phyloP scores from a whole-genome alignment of 2,888 invertebrate genomes.

The Drosophila sordidapex region DNA sequence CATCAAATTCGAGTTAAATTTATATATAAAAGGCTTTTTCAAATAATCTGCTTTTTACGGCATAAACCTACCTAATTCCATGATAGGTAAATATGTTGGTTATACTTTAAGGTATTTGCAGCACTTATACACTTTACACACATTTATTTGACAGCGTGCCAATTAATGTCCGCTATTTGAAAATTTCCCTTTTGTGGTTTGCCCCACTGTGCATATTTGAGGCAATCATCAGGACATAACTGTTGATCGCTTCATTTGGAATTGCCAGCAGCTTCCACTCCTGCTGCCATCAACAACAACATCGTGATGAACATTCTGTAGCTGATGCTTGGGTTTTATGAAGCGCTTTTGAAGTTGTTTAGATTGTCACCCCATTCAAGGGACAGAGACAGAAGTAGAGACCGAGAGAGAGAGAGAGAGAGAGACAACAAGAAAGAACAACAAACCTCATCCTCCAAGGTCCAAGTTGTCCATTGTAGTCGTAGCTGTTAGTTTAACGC shows the following conservation, averaged over 20 bases:
- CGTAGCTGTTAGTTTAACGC: conserved; percentile 78
- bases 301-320: conserved; percentile 30
- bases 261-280: conserved; percentile 34
- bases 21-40: not conserved
- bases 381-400: not conserved
- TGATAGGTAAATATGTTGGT: not conserved
- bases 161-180: not conserved
- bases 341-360: conserved; percentile 57
- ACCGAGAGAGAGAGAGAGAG: not conserved
- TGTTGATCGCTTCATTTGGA: conserved; percentile 59
- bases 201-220: conserved; percentile 28
- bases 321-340: conserved; percentile 58
- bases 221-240: conserved; percentile 30
- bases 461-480: conserved; percentile 67
- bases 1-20: not conserved
- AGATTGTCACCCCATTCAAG: conserved; percentile 55
- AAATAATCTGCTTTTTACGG: not conserved
- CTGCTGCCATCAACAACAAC: conserved; percentile 38
- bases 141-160: not conserved
- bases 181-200: not conserved
- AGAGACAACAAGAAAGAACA: conserved; percentile 9
- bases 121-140: not conserved
- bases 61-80: not conserved
- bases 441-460: conserved; percentile 30
- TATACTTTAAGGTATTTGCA: not conserved